Evolutionary conservation across 1,140 invertebrate genomes (phyloP).

Genomic region (Sycophaga agraensis): DNA sequence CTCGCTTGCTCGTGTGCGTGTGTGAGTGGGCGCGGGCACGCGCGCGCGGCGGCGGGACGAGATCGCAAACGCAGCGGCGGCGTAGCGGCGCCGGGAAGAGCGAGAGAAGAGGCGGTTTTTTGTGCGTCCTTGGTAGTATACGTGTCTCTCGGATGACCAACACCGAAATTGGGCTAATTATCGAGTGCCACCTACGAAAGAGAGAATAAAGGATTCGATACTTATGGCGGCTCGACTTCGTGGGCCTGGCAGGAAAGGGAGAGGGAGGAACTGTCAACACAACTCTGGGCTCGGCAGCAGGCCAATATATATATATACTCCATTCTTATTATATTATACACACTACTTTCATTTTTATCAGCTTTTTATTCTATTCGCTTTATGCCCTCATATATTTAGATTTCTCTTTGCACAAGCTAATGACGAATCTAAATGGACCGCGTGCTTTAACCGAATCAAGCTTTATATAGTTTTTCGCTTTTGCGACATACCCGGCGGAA

Average conservation of each 20-base stretch:
- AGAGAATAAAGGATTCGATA: constrained; percentile 29
- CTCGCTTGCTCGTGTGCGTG: background rate
- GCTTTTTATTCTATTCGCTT: no score
- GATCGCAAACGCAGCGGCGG: background rate
- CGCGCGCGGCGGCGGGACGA: background rate
- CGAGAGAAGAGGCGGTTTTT: constrained; percentile 13
- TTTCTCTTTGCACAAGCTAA: no score
- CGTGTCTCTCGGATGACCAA: constrained; percentile 24
- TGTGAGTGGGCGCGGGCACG: constrained; percentile 5
- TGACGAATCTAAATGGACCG: no score
- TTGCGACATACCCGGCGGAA: no score
- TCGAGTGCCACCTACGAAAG: constrained; percentile 32
- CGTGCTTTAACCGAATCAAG: no score
- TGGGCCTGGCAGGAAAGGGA: background rate
- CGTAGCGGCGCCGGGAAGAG: background rate
- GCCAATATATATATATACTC: constrained; percentile 26
- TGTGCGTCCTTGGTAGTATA: constrained; percentile 5
- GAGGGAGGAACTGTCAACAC: background rate
- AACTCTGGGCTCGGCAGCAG: constrained; percentile 12
- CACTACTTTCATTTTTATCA: no score
- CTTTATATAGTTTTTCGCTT: no score
- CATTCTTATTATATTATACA: background rate
- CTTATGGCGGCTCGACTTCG: background rate
- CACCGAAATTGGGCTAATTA: constrained; percentile 30
- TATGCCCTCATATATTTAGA: no score